A percentile compares a stretch with the other conserved stretches of the same genome.
These are phyloP conservation scores for Glyphotaelius pellucidus DNA, from an alignment of 2,888 invertebrate genomes.

Conservation along the genomic window DNA sequence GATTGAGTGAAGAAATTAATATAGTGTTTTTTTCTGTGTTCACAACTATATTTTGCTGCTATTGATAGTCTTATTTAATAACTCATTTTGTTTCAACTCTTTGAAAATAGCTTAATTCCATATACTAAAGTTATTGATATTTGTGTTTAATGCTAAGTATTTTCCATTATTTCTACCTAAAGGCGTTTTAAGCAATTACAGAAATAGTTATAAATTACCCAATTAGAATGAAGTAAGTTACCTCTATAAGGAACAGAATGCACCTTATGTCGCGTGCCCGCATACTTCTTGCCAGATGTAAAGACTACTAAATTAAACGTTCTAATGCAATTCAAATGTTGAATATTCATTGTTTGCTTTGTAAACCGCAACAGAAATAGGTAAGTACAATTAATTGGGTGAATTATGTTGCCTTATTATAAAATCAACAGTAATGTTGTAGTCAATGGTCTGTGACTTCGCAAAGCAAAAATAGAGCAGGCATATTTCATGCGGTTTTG, in stretches of 20 bases:
- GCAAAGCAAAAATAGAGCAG: background rate
- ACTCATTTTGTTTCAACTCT: too few relatives aligned
- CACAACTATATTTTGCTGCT: too few relatives aligned
- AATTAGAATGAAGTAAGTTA: constrained; percentile 20
- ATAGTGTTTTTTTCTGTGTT: too few relatives aligned
- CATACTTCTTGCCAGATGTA: constrained; percentile 26
- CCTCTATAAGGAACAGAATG: background rate
- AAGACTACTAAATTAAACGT: constrained; percentile 7
- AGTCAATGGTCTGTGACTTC: constrained; percentile 3
- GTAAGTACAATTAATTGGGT: background rate
- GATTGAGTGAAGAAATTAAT: too few relatives aligned
- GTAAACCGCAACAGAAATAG: constrained; percentile 5
- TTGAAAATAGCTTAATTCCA: too few relatives aligned
- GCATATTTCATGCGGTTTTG: background rate
- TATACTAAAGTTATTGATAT: too few relatives aligned
- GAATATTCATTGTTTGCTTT: constrained; percentile 30
- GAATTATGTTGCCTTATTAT: constrained; percentile 30
- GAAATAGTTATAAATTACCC: background rate
- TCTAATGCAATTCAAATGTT: constrained; percentile 18
- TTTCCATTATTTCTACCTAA: background rate
- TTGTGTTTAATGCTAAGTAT: background rate
- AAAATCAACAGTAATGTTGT: constrained; percentile 4
- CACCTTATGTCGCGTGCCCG: constrained; percentile 52
- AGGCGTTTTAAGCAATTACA: background rate
- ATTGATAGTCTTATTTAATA: too few relatives aligned